Conservation (phyloP, 1,140 invertebrate genomes). For the Bombus superbus region DNA sequence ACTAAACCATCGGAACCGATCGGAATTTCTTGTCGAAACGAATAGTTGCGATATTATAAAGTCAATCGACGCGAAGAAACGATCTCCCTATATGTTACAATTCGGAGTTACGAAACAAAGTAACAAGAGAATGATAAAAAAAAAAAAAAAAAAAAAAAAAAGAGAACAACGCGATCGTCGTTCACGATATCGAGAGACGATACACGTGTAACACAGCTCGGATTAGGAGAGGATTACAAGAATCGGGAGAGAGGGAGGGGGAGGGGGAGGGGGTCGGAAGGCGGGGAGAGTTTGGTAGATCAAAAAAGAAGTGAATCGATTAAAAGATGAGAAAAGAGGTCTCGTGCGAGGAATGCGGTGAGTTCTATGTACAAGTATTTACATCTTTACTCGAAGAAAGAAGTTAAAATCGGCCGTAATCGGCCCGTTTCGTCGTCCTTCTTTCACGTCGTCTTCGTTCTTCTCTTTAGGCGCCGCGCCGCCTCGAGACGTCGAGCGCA, state of each 20-base stretch:
- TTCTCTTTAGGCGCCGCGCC: background rate
- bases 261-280: too few species aligned
- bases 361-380: constrained; percentile 79
- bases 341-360: constrained; percentile 77
- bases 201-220: constrained; percentile 20
- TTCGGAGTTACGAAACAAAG: background rate
- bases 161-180: constrained; percentile 5
- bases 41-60: background rate
- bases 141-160: constrained; percentile 2
- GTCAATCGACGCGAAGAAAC: background rate
- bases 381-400: constrained; percentile 66
- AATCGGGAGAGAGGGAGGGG: background rate
- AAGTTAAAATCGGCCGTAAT: constrained; percentile 17
- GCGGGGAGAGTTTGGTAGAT: background rate
- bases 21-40: background rate
- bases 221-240: constrained; percentile 21
- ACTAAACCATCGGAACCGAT: background rate
- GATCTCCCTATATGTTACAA: background rate
- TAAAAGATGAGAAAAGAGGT: constrained; percentile 45
- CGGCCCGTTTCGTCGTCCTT: constrained; percentile 8
- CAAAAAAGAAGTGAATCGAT: background rate
- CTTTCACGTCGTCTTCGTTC: constrained; percentile 15
- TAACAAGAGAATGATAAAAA: background rate
- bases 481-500: background rate
- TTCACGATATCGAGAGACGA: constrained; percentile 3